A percentile compares a stretch with the other conserved stretches of the same genome.
phyloP scores from a whole-genome alignment of 2,797 vertebrate genomes.

The Echiichthys vipera region DNA sequence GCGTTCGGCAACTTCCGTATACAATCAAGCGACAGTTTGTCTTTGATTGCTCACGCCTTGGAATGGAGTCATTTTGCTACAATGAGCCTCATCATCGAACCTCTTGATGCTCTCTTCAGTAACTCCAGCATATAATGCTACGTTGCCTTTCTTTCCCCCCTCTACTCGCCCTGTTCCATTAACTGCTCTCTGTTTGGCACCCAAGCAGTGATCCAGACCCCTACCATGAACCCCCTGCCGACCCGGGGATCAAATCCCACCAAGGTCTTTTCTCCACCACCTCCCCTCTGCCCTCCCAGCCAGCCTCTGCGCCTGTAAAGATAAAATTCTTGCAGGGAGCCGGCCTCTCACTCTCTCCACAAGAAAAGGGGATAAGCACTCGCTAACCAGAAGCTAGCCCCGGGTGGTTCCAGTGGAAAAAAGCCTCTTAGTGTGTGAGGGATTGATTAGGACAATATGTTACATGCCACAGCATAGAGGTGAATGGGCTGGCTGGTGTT shows the following conservation, averaged over 20 bases:
- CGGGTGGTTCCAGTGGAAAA: slow-evolving; percentile 54
- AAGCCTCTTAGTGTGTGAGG: slow-evolving; percentile 76
- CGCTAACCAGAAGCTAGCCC: slow-evolving; percentile 47
- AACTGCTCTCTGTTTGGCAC: slow-evolving; percentile 5
- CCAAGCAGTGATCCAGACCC: slow-evolving; percentile 6
- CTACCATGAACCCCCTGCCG: slow-evolving; percentile 30
- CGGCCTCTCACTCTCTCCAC: slow-evolving; percentile 36
- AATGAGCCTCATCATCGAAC: background rate
- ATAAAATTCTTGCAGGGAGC: slow-evolving; percentile 59
- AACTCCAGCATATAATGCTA: background rate
- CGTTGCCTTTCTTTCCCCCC: background rate
- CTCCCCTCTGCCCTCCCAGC: slow-evolving; percentile 44
- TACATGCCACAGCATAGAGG: slow-evolving; percentile 59
- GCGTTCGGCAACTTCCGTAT: slow-evolving; percentile 27
- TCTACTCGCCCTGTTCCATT: background rate
- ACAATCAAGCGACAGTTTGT: slow-evolving; percentile 37
- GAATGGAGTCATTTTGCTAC: slow-evolving; percentile 7
- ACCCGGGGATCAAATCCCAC: slow-evolving; percentile 43
- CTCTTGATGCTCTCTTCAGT: slow-evolving; percentile 22
- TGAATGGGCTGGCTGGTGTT: slow-evolving; percentile 46
- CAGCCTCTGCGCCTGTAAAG: slow-evolving; percentile 54
- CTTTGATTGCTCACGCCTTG: slow-evolving; percentile 4
- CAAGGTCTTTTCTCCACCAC: slow-evolving; percentile 36
- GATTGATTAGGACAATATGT: slow-evolving; percentile 75
- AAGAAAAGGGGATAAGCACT: slow-evolving; percentile 61